phyloP scores from a whole-genome alignment of 2,888 invertebrate species.

The Neoscelio sp. region DNA sequence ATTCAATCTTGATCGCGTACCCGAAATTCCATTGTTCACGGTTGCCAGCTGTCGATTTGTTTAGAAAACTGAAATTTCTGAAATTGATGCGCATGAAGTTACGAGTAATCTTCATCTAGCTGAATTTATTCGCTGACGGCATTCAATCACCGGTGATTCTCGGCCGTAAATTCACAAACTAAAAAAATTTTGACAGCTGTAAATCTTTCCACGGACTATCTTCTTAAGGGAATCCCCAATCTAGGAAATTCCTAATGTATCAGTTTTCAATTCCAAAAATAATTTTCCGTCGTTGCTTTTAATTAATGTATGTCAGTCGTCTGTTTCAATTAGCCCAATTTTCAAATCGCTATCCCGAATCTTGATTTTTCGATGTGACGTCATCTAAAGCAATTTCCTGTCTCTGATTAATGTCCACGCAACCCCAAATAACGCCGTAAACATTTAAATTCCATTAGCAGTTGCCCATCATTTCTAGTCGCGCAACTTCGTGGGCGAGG shows the following conservation, averaged over 20 bases:
- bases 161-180: too few species aligned
- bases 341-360: slow-evolving; percentile 6
- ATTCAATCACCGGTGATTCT: too few species aligned
- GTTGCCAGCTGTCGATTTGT: too few species aligned
- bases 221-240: too few species aligned
- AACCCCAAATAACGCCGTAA: slow-evolving; percentile 50
- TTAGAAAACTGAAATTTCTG: too few species aligned
- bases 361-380: slow-evolving; percentile 43
- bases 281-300: slow-evolving; percentile 33
- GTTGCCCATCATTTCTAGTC: slow-evolving; percentile 62
- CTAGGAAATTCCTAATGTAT: too few species aligned
- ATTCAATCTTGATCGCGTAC: slow-evolving; percentile 16
- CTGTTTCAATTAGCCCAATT: slow-evolving; percentile 54
- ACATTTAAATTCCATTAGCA: slow-evolving; percentile 63
- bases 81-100: too few species aligned
- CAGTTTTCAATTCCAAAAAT: slow-evolving; percentile 8
- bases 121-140: too few species aligned
- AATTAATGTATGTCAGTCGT: slow-evolving; percentile 58
- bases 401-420: slow-evolving; percentile 54
- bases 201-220: too few species aligned
- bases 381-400: slow-evolving; percentile 64
- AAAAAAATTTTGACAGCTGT: too few species aligned
- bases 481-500: slow-evolving; percentile 43
- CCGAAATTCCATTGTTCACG: background rate
- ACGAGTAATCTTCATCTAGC: too few species aligned